Conservation (phyloP, 2,888 invertebrate species). For the Drosophila glabriapex region DNA sequence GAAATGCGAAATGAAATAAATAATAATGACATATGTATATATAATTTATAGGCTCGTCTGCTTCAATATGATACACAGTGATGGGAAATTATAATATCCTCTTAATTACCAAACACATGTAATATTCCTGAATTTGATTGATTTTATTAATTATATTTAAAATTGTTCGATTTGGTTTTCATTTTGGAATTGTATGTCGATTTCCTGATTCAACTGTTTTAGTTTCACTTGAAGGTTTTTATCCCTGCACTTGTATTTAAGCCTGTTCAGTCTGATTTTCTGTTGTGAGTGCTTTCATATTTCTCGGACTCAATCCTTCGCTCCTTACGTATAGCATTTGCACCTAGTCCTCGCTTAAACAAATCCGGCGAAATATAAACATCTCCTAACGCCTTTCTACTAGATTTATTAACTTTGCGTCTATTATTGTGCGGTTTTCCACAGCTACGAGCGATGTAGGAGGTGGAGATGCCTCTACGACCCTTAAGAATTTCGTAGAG, state of each 20-base stretch:
- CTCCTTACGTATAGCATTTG: neutral
- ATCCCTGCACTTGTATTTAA: neutral
- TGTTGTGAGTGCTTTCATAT: neutral
- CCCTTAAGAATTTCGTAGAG: conserved; percentile 27
- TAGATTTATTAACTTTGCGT: neutral
- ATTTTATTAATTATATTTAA: neutral
- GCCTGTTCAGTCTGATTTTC: conserved; percentile 19
- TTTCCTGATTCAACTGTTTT: neutral
- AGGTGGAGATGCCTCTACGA: conserved; percentile 27
- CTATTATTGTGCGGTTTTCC: neutral
- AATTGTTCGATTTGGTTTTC: neutral
- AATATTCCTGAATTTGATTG: too few relatives aligned
- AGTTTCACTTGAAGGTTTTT: neutral
- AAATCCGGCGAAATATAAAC: conserved; percentile 47
- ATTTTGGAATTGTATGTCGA: neutral
- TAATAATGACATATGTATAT: too few relatives aligned
- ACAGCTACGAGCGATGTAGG: neutral
- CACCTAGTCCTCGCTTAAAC: conserved; percentile 23
- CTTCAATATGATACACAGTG: too few relatives aligned
- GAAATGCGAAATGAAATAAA: too few relatives aligned
- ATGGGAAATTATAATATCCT: too few relatives aligned
- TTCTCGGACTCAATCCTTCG: neutral
- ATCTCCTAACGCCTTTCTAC: neutral
- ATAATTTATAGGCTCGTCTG: too few relatives aligned
- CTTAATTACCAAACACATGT: too few relatives aligned